Percentiles rank a stretch among this genome's conserved stretches.
Conservation (phyloP, 2,888 invertebrate genomes). For the Eilema griseolum region DNA sequence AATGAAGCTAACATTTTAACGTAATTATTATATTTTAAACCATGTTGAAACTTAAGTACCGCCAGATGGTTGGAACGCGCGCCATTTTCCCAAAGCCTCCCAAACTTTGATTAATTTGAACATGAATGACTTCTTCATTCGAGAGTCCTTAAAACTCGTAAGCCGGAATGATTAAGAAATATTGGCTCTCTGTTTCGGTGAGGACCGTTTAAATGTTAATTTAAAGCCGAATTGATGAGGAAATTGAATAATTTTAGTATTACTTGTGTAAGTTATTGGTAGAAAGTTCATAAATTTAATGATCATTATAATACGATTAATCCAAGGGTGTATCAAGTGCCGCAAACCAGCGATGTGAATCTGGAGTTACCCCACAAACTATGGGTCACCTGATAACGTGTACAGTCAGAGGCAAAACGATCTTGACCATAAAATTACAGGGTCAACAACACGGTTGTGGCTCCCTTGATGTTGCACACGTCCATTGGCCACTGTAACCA, state of each 20-base stretch:
- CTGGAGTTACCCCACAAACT: too few relatives aligned
- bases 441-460: too few relatives aligned
- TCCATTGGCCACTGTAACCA: too few relatives aligned
- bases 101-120: slow-evolving; percentile 50
- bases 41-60: slow-evolving; percentile 27
- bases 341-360: too few relatives aligned
- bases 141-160: slow-evolving; percentile 25
- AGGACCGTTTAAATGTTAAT: slow-evolving; percentile 19
- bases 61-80: slow-evolving; percentile 40
- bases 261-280: not conserved
- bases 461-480: too few relatives aligned
- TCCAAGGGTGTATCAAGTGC: too few relatives aligned
- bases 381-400: too few relatives aligned
- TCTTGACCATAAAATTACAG: too few relatives aligned
- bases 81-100: slow-evolving; percentile 13
- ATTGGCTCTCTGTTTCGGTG: slow-evolving; percentile 22
- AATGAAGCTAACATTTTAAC: slow-evolving; percentile 3
- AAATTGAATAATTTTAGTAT: slow-evolving; percentile 12
- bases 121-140: slow-evolving; percentile 34
- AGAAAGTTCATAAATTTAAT: not conserved
- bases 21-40: slow-evolving; percentile 33
- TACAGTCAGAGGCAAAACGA: too few relatives aligned
- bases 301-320: too few relatives aligned
- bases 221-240: slow-evolving; percentile 24
- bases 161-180: slow-evolving; percentile 32